Evolutionary conservation across 2,888 invertebrate species (phyloP), one percentile per base, ranked within the genome.

Genomic region (Gryllus longicercus): DNA sequence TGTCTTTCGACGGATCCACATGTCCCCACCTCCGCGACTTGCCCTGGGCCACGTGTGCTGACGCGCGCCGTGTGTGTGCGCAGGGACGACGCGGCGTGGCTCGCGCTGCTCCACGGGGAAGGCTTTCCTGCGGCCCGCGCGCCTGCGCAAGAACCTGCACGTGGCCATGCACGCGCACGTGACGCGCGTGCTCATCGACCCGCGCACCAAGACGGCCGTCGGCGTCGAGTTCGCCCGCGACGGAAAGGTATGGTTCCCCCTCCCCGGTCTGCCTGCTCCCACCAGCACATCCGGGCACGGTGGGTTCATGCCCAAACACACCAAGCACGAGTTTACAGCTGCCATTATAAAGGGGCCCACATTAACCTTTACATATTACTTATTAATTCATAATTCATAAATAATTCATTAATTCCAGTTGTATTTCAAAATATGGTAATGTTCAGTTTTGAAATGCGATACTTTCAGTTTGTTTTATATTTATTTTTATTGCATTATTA

Each of bases 81-180:
- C 63, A 63, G 63, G 63, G 49, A 82, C 82, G n/a, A 82, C 79
- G 8, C 78, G 82, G 0, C 79, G 87, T 23, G 96, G 96, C 0
- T 93, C 95, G 63, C 90, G 97, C 1, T 97, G 97, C 85, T 96
- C 96, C 10, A 95, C 96, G 0, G 93, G 95, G 0, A 96, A 96
- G 88, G 96, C 96, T 0, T 97, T 96, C 84, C 86, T 97, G 2
- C 88, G 96, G 80, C 94, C 96, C 0, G 93, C 94, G 0, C 90
- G 95, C 79, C 88, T 94, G 3, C 89, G 97, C 1, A 89, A 90
- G n/a, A 97, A 96, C 85, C 88, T 97, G 0, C 95, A 97, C 85
- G 91, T 97, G 16, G 93, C 95, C 0, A 94, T 95, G 91, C 90
- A 94, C 84, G 90, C 95, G 0, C 94, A 95, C 82, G 96, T 93